Evolutionary conservation across 2,113 vertebrate genomes (phyloP), one percentile per base, ranked within the genome.

Genomic region (Pimephales promelas): DNA sequence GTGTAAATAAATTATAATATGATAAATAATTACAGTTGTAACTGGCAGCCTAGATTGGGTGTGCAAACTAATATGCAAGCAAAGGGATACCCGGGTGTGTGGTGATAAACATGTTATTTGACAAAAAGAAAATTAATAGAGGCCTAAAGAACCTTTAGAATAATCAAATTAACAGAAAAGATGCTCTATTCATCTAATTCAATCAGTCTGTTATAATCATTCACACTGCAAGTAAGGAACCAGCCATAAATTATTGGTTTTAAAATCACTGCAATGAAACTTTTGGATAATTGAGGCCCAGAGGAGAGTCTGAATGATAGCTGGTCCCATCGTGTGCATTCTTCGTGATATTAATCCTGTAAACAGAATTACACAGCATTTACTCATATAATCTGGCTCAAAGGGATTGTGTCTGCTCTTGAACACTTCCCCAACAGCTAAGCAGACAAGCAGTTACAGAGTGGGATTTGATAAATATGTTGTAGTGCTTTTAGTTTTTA

Each of bases 361-460:
- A 79, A 81, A 79, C 75, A 80, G 61, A 82, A 85, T 85, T 85
- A 74, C 45, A 78, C 36, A 49, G 83, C 83, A 78, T 88, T 83
- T 85, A 66, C 70, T 83, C 85, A 56, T 71, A 72, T 87, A 72
- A 86, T 83, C 74, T 76, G 56, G 22, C 81, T 80, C 70, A n/a
- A 47, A 84, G 83, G 72, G 73, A 84, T 66, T 45, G 43, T 18
- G 76, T 75, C 78, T 79, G 54, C 3, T 10, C 54, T 61, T 57
- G 59, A 70, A 78, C 54, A 62, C 31, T 78, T 45, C 78, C 54
- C 71, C 79, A 64, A 43, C 43, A 71, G 64, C 82, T 72, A 84
- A 84, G 83, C 52, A 66, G 73, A 74, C 66, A 64, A 54, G 79
- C 79, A 77, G 73, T 84, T 82, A 84, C 56, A 49, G 34, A 73